Evolutionary conservation across 2,113 vertebrate species (phyloP).

Genomic region (Myocastor coypus): DNA sequence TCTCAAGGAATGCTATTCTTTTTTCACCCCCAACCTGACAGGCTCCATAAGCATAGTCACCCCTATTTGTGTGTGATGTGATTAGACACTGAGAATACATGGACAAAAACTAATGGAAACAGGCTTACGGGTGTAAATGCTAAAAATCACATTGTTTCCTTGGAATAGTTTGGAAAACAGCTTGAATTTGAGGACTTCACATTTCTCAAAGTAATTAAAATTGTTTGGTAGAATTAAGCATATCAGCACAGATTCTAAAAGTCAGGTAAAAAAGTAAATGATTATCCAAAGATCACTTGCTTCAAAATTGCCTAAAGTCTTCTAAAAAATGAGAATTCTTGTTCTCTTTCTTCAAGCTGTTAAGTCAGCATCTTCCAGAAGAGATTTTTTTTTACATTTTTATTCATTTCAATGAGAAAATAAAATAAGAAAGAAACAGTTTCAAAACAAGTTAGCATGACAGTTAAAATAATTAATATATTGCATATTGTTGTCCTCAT

Average conservation of each 20-base stretch:
- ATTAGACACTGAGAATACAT: slow-evolving; percentile 80
- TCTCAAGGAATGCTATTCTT: slow-evolving; percentile 34
- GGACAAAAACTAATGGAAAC: slow-evolving; percentile 67
- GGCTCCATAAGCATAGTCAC: slow-evolving; percentile 65
- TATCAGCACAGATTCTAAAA: slow-evolving; percentile 72
- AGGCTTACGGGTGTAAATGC: slow-evolving; percentile 78
- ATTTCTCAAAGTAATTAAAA: slow-evolving; percentile 82
- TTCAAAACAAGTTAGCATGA: no score
- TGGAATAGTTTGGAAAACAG: slow-evolving; percentile 76
- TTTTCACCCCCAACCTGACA: neutral
- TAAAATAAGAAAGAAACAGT: no score
- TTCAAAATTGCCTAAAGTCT: slow-evolving; percentile 4
- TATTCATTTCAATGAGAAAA: no score
- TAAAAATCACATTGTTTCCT: slow-evolving; percentile 78
- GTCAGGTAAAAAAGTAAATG: neutral
- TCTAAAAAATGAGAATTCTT: slow-evolving; percentile 34
- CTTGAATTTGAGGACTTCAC: slow-evolving; percentile 79
- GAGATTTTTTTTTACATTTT: neutral
- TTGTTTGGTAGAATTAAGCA: slow-evolving; percentile 76
- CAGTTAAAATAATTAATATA: no score
- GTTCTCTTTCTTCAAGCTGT: neutral
- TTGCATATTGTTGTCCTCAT: no score
- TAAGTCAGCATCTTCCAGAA: neutral
- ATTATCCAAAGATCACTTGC: neutral
- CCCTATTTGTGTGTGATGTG: slow-evolving; percentile 33